A percentile compares a stretch with the other conserved stretches of the same genome.
Conservation (phyloP, 2,888 invertebrate species). For the Latrodectus hesperus region DNA sequence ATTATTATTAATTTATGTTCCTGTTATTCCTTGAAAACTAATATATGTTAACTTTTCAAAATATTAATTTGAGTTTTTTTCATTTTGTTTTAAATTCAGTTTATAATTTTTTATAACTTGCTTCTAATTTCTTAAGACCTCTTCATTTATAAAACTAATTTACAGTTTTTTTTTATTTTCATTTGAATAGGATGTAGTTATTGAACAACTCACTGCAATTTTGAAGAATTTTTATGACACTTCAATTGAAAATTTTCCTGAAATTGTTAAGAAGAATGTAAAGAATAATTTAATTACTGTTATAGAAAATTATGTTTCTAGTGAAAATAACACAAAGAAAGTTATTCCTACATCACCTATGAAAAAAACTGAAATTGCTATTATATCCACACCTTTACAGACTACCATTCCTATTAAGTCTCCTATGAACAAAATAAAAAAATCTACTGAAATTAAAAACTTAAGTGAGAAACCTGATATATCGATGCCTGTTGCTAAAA, state of each 20-base stretch:
- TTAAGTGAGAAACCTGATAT: slow-evolving; percentile 8
- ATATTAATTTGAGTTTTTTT: too few relatives aligned
- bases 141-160: too few relatives aligned
- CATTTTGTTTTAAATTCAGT: too few relatives aligned
- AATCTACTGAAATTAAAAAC: background rate
- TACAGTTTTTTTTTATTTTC: background rate
- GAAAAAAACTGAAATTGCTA: background rate
- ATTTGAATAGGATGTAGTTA: slow-evolving; percentile 21
- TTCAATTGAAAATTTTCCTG: background rate
- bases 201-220: slow-evolving; percentile 12
- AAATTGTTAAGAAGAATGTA: background rate
- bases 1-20: too few relatives aligned
- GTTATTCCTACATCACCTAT: background rate
- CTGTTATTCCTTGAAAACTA: too few relatives aligned
- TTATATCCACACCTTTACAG: background rate
- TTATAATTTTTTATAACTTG: too few relatives aligned
- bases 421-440: slow-evolving; percentile 6
- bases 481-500: slow-evolving; percentile 21
- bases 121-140: too few relatives aligned
- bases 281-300: background rate
- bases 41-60: too few relatives aligned
- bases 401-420: background rate
- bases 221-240: slow-evolving; percentile 23
- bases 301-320: background rate
- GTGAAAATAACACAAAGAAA: background rate